phyloP scores from a whole-genome alignment of 2,113 vertebrate genomes.

The Malurus elegans region DNA sequence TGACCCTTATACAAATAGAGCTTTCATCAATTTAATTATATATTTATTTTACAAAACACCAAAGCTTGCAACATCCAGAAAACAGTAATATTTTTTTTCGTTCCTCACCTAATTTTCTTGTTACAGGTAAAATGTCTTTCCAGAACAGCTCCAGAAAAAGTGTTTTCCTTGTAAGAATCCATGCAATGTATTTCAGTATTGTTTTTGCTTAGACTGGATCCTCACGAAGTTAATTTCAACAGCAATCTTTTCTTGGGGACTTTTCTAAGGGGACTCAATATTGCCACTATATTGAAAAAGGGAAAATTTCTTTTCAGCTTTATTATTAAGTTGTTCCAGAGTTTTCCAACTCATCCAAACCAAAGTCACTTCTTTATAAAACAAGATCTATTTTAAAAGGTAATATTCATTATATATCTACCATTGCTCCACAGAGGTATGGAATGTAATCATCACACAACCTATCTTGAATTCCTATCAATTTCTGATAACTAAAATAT shows the following conservation, averaged over 20 bases:
- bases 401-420: neutral
- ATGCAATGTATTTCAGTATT: neutral
- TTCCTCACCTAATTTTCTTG: neutral
- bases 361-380: neutral
- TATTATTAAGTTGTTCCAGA: neutral
- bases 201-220: neutral
- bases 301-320: neutral
- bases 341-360: neutral
- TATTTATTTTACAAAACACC: neutral
- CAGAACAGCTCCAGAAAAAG: neutral
- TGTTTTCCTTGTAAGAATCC: neutral
- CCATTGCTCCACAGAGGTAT: neutral
- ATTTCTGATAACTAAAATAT: neutral
- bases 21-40: neutral
- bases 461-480: neutral
- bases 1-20: neutral
- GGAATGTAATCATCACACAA: neutral
- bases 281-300: neutral
- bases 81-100: neutral
- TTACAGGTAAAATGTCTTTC: neutral
- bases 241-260: neutral
- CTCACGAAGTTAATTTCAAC: neutral
- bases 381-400: neutral
- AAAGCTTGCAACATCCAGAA: neutral
- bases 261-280: neutral